A percentile compares a stretch with the other conserved stretches of the same genome.
Conservation (phyloP, 2,113 vertebrate species). For the Anguilla japonica region DNA sequence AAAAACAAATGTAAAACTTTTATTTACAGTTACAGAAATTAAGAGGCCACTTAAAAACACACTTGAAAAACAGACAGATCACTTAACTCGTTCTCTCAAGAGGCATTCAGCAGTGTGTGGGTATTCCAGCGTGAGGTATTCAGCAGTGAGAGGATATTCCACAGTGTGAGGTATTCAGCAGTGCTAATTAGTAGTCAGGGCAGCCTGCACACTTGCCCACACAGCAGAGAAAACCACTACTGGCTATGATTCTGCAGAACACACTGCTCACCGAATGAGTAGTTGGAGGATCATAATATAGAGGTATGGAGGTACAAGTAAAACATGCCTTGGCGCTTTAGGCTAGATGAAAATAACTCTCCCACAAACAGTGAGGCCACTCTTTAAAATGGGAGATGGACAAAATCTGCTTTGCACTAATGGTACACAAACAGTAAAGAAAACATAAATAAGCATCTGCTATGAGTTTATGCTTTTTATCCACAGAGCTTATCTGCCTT, state of each 20-base stretch:
- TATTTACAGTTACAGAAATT: constrained; percentile 4
- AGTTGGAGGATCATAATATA: background rate
- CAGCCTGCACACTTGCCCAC: too few relatives aligned
- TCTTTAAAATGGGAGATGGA: too few relatives aligned
- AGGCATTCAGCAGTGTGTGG: background rate
- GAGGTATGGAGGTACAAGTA: background rate
- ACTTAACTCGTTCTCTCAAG: background rate
- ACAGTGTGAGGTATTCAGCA: background rate
- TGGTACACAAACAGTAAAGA: too few relatives aligned
- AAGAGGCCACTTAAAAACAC: background rate
- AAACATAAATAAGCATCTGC: too few relatives aligned
- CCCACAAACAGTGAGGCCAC: too few relatives aligned
- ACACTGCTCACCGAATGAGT: background rate
- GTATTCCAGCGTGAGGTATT: background rate
- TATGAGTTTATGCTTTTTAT: too few relatives aligned
- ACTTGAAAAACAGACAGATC: background rate
- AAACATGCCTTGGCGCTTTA: background rate
- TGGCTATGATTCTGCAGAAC: background rate
- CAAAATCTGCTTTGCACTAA: too few relatives aligned
- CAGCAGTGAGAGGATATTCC: background rate
- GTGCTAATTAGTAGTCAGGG: background rate
- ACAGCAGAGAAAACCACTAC: background rate
- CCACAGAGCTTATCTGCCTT: too few relatives aligned
- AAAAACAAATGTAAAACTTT: background rate
- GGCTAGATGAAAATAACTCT: too few relatives aligned